Evolutionary conservation across 2,797 vertebrate genomes (phyloP), one percentile per base, ranked within the genome.

Genomic region (Enteromius anoplus): DNA sequence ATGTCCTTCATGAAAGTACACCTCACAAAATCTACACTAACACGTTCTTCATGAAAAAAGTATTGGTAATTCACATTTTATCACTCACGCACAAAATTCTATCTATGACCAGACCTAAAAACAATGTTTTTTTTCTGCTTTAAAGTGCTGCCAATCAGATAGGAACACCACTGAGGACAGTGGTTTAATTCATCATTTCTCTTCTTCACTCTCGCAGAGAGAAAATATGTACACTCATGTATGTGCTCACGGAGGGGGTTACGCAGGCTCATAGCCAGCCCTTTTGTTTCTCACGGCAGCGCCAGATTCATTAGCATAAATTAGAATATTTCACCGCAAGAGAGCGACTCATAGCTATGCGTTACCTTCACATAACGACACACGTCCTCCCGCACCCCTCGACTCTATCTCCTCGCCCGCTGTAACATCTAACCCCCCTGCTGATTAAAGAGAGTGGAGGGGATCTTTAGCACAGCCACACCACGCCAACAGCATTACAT

Each of bases 291-390:
- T 93, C 91, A 88, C 89, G 66, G 92, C 92, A 93, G 92, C 88
- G 82, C 92, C 85, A 92, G 91, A 90, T 93, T 94, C 92, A 95
- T 95, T 94, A 94, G 93, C 93, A 95, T 95, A 94, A 93, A 95
- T 95, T 94, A 93, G 93, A 94, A 94, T 95, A 93, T 92, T 90
- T 93, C 92, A 89, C 90, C 58, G 82, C 80, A 88, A 92, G 92
- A 93, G 92, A 94, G 90, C 91, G 91, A 92, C 93, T 93, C 92
- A 92, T 92, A 92, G 91, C 91, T 91, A 91, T 86, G 92, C 89
- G 92, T 93, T 93, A 92, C 94, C 92, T 93, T 94, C 93, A 90
- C 91, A 92, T 92, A 92, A 91, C 91, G 91, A 91, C 92, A 83
- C 82, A 78, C 53, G 65, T 82, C 60, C 80, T 75, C 55, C 80